Evolutionary conservation across 2,888 invertebrate genomes (phyloP), one percentile per base, ranked within the genome.

Genomic region (Microdon myrmicae): DNA sequence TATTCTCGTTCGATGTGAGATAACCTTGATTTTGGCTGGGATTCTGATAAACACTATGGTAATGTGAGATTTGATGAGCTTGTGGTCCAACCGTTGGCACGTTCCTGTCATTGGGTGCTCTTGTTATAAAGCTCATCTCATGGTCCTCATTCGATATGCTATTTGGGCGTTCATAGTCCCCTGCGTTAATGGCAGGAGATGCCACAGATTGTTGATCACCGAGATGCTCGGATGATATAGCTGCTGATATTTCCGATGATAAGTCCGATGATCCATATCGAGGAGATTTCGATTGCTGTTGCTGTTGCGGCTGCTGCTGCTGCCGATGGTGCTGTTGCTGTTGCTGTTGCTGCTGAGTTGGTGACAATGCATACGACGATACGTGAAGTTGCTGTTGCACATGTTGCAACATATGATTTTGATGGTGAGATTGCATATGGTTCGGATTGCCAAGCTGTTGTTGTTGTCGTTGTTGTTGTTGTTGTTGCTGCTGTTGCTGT

Each of bases 201-300:
- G 84, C 83, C 26, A 86, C 84, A 68, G 87, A 86, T 7, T 88
- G 88, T 31, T 89, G 88, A 35, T 69, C 69, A 37, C 84, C 81
- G 54, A 86, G 79, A 69, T 85, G 85, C 70, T 86, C 86, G 16
- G 86, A 86, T 56, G 89, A 87, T 13, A 90, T 90, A 43, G 89
- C 90, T 6, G 89, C 89, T 73, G 89, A 89, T 73, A 90, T 89
- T 75, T 90, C 90, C 49, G 87, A 86, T 55, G 89, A 88, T 68
- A 90, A 81, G 75, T 90, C 90, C 13, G 86, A 85, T 13, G 84
- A 83, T 66, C 84, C 82, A 51, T 81, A 82, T 71, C 81, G 82
- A 2, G 81, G 81, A 54, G 68, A 56, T 41, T 67, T 60, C 22
- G 67, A 69, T 47, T 68, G 74, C 7, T 76, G 71, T 7, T 68